A percentile compares a stretch with the other conserved stretches of the same genome.
Evolutionary conservation across 1,140 invertebrate species (phyloP).

Genomic region (Drosophila mauritiana): DNA sequence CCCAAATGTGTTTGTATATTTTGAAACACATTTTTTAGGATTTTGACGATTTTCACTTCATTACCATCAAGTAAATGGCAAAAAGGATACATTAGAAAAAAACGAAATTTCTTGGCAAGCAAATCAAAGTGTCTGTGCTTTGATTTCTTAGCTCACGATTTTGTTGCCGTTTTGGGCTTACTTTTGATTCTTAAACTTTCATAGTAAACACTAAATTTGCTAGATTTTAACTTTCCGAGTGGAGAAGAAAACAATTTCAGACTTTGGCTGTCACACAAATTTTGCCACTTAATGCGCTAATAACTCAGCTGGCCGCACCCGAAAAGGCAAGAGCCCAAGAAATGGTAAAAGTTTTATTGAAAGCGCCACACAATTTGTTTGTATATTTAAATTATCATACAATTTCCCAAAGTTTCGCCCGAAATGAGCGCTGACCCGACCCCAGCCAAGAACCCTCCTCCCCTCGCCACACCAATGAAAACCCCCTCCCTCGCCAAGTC

Average conservation of each 20-base stretch:
- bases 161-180: no score
- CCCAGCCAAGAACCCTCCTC: not conserved
- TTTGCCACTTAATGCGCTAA: conserved; percentile 73
- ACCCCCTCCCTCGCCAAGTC: not conserved
- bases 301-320: conserved; percentile 60
- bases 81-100: no score
- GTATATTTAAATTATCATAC: conserved; percentile 83
- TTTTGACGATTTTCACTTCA: no score
- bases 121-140: no score
- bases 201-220: no score
- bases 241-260: conserved; percentile 27
- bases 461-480: not conserved
- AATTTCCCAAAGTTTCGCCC: conserved; percentile 68
- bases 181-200: no score
- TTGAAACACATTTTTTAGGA: no score
- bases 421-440: conserved; percentile 61
- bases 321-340: conserved; percentile 41
- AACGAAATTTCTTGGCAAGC: not conserved
- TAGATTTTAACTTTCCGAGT: not conserved
- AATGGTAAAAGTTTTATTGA: conserved; percentile 82
- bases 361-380: conserved; percentile 82
- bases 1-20: not conserved
- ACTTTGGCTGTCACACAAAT: conserved; percentile 42
- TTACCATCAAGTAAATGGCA: no score
- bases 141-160: no score